Evolutionary conservation across 1,140 invertebrate species (phyloP).

Genomic region (Achatina immaculata): DNA sequence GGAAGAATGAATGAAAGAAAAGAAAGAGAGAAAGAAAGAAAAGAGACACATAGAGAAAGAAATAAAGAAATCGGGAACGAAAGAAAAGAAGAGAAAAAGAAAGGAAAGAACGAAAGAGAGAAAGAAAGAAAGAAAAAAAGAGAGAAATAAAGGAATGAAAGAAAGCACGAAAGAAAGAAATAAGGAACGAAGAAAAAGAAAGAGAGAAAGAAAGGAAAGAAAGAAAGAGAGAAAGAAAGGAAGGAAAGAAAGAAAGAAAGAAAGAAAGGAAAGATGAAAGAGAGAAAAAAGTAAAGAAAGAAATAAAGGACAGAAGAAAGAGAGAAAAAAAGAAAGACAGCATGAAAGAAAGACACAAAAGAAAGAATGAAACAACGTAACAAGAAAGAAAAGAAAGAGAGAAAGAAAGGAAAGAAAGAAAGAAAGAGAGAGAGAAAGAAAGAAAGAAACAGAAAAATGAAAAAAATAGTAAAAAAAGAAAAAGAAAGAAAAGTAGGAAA

Average conservation of each 20-base stretch:
- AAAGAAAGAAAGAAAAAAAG: not conserved
- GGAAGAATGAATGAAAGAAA: not conserved
- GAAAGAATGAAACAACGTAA: not conserved
- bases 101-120: not conserved
- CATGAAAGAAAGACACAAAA: not conserved
- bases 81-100: not conserved
- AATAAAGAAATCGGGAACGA: not conserved
- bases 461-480: not conserved
- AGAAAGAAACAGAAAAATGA: not conserved
- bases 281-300: not conserved
- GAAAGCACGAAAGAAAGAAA: no score
- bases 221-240: not conserved
- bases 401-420: slow-evolving; percentile 6
- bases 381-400: not conserved
- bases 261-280: not conserved
- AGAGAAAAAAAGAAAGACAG: not conserved
- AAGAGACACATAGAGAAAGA: not conserved
- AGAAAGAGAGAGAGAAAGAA: not conserved
- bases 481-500: not conserved
- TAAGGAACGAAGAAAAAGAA: not conserved
- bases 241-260: not conserved
- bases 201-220: not conserved
- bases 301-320: not conserved
- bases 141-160: not conserved
- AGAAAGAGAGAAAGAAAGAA: not conserved